Percentiles rank a stretch among this genome's conserved stretches.
These are phyloP conservation scores for Orycteropus afer DNA, from an alignment of 2,113 vertebrate genomes.

Conservation along the genomic window DNA sequence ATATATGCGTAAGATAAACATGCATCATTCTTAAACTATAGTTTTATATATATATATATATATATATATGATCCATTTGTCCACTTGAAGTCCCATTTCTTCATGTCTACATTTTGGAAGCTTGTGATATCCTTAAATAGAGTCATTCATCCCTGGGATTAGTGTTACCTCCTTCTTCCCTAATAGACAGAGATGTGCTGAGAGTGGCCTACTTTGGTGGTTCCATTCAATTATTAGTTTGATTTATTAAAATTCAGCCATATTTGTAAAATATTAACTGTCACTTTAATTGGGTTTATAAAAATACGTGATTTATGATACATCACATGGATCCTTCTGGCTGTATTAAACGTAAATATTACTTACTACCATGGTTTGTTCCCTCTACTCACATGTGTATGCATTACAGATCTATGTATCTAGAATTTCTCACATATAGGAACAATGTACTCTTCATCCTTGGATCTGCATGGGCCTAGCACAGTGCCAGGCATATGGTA, in stretches of 20 bases:
- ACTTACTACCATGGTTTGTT: constrained; percentile 1
- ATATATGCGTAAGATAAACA: background rate
- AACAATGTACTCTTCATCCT: background rate
- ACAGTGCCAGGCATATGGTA: background rate
- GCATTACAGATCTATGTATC: background rate
- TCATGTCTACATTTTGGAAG: background rate
- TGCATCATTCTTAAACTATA: background rate
- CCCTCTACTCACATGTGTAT: background rate
- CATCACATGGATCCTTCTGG: background rate
- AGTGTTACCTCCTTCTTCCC: background rate
- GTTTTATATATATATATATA: background rate
- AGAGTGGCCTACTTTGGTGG: background rate
- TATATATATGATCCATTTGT: too few relatives aligned
- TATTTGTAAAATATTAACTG: constrained; percentile 44
- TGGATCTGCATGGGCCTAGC: background rate
- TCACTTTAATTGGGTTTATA: constrained; percentile 70
- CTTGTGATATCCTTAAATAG: background rate
- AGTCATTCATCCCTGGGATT: background rate
- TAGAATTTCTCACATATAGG: background rate
- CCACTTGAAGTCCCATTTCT: background rate
- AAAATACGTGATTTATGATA: constrained; percentile 63
- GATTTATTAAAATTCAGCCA: constrained; percentile 51
- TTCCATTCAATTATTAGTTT: background rate
- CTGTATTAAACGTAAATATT: background rate
- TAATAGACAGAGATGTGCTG: background rate